Evolutionary conservation across 2,797 vertebrate species (phyloP).

Genomic region (Harpagifer antarcticus): DNA sequence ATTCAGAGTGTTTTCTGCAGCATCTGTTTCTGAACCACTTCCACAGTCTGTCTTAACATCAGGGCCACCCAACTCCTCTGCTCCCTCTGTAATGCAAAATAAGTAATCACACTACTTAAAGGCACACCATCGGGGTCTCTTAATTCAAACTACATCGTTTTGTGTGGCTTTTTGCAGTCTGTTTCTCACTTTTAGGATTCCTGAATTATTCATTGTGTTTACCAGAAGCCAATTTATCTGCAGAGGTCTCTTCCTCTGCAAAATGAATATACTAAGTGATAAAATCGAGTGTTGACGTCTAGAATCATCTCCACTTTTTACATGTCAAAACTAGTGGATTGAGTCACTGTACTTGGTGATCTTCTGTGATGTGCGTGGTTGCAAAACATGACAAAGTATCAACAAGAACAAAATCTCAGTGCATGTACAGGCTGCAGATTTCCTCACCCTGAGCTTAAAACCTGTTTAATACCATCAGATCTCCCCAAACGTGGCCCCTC

Average conservation of each 20-base stretch:
- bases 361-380: not conserved
- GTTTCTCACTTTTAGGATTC: too few relatives aligned
- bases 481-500: conserved; percentile 44
- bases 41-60: conserved; percentile 10
- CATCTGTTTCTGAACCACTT: conserved; percentile 26
- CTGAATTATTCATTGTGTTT: too few relatives aligned
- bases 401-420: conserved; percentile 1
- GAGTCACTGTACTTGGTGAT: not conserved
- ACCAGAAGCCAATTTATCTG: too few relatives aligned
- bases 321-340: too few relatives aligned
- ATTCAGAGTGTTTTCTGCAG: conserved; percentile 17
- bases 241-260: too few relatives aligned
- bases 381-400: not conserved
- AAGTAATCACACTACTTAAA: too few relatives aligned
- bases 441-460: not conserved
- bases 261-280: too few relatives aligned
- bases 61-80: conserved; percentile 9
- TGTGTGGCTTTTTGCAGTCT: too few relatives aligned
- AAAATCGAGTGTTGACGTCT: too few relatives aligned
- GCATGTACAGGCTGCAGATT: not conserved
- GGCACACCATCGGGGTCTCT: too few relatives aligned
- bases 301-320: too few relatives aligned
- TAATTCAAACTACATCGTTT: too few relatives aligned
- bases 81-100: conserved; percentile 11
- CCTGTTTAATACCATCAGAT: conserved; percentile 24